Evolutionary conservation across 2,797 vertebrate genomes (phyloP).

Genomic region (Phataginus tetradactyla): DNA sequence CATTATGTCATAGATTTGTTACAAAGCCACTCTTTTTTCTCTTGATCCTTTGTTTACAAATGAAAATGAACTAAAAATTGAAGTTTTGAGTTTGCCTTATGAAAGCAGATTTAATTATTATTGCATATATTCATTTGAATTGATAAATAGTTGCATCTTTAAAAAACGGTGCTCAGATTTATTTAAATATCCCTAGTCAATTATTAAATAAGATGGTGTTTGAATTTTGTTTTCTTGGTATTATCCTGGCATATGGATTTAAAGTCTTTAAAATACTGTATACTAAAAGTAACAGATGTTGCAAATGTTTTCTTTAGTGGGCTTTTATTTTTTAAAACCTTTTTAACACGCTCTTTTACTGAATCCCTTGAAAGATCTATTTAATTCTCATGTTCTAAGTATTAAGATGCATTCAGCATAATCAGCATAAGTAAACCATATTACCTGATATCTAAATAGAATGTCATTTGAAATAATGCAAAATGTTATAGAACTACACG

Average conservation of each 20-base stretch:
- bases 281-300: slow-evolving; percentile 7
- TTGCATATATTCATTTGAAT: not conserved
- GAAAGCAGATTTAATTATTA: not conserved
- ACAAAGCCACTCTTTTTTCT: not conserved
- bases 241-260: not conserved
- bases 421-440: not conserved
- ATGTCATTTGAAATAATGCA: not conserved
- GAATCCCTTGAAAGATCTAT: not conserved
- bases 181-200: not conserved
- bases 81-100: not conserved
- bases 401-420: not conserved
- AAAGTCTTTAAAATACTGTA: not conserved
- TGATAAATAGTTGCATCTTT: not conserved
- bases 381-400: not conserved
- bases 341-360: not conserved
- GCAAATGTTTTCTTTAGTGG: not conserved
- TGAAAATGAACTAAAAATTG: not conserved
- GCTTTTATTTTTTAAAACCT: slow-evolving; percentile 1
- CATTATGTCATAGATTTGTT: not conserved
- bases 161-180: not conserved
- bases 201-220: not conserved
- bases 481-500: not conserved
- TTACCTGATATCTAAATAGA: not conserved
- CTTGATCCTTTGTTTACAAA: not conserved
- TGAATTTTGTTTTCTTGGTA: not conserved